A percentile compares a stretch with the other conserved stretches of the same genome.
These are phyloP conservation scores for Athalia rosae DNA, from an alignment of 2,888 invertebrate genomes.

Conservation along the genomic window DNA sequence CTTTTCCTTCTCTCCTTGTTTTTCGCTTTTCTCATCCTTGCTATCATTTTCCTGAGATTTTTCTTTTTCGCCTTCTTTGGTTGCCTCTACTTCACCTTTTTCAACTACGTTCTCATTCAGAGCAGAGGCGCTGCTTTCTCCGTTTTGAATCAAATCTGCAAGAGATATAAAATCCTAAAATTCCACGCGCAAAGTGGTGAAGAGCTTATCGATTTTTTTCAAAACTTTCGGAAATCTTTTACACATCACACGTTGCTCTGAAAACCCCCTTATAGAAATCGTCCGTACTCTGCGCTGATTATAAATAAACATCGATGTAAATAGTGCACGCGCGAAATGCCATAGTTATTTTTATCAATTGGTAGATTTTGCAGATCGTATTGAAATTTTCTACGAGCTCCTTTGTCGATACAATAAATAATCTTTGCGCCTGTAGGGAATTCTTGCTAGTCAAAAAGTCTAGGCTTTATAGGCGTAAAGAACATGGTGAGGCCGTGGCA, in stretches of 20 bases:
- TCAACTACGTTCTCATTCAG: conserved; percentile 68
- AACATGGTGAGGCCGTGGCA: neutral
- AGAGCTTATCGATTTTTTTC: neutral
- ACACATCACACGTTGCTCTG: neutral
- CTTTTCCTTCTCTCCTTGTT: conserved; percentile 76
- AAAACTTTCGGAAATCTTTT: neutral
- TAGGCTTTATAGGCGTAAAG: neutral
- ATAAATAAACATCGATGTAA: conserved; percentile 72
- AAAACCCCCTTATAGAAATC: conserved; percentile 12
- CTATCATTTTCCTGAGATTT: conserved; percentile 61
- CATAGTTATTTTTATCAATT: conserved; percentile 70
- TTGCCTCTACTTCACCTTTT: conserved; percentile 73
- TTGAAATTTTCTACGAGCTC: neutral
- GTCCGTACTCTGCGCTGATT: conserved; percentile 51
- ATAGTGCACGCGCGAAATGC: conserved; percentile 69
- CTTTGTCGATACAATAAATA: neutral
- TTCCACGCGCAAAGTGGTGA: neutral
- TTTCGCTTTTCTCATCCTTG: conserved; percentile 63
- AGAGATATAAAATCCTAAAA: neutral
- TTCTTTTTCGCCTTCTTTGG: conserved; percentile 71
- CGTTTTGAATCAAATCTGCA: conserved; percentile 30
- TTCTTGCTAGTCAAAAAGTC: neutral
- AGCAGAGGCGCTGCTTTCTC: conserved; percentile 24
- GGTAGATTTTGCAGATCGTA: conserved; percentile 26
- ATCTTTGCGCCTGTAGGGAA: neutral